Conservation (phyloP, 2,113 vertebrate species). For the Antennarius striatus region DNA sequence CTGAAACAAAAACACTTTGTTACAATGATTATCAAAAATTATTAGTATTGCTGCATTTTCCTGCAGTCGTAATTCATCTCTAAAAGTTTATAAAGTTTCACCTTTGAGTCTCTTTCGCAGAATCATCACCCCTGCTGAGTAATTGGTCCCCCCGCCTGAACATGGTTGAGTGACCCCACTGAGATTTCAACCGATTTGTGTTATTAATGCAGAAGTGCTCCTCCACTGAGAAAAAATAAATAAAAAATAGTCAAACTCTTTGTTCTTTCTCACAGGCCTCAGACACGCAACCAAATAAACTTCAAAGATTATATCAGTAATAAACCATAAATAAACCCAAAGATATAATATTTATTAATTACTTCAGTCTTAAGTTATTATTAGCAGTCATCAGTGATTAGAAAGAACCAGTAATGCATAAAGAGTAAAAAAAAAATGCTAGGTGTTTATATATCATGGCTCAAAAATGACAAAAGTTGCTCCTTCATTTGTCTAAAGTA, state of each 20-base stretch:
- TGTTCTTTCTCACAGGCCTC: slow-evolving; percentile 22
- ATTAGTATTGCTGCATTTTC: slow-evolving; percentile 4
- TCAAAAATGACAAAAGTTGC: neutral
- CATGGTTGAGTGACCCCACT: slow-evolving; percentile 32
- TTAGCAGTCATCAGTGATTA: slow-evolving; percentile 31
- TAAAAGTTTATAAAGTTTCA: slow-evolving; percentile 19
- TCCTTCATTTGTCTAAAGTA: too few species aligned
- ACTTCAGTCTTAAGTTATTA: slow-evolving; percentile 39
- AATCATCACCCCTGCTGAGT: slow-evolving; percentile 49
- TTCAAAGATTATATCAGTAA: slow-evolving; percentile 32
- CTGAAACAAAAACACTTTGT: too few species aligned
- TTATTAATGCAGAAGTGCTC: slow-evolving; percentile 19
- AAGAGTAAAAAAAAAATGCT: slow-evolving; percentile 8
- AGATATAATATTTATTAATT: neutral
- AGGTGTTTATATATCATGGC: slow-evolving; percentile 10
- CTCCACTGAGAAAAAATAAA: slow-evolving; percentile 26
- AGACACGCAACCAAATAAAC: slow-evolving; percentile 9
- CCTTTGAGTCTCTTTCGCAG: slow-evolving; percentile 35
- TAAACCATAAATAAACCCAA: slow-evolving; percentile 10
- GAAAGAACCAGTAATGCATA: slow-evolving; percentile 8
- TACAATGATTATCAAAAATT: neutral
- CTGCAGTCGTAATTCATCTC: slow-evolving; percentile 25
- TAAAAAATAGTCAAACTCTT: slow-evolving; percentile 15
- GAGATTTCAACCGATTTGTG: slow-evolving; percentile 45
- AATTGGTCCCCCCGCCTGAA: slow-evolving; percentile 44